Conservation (phyloP, 2,797 vertebrate genomes). For the Microchirus variegatus region DNA sequence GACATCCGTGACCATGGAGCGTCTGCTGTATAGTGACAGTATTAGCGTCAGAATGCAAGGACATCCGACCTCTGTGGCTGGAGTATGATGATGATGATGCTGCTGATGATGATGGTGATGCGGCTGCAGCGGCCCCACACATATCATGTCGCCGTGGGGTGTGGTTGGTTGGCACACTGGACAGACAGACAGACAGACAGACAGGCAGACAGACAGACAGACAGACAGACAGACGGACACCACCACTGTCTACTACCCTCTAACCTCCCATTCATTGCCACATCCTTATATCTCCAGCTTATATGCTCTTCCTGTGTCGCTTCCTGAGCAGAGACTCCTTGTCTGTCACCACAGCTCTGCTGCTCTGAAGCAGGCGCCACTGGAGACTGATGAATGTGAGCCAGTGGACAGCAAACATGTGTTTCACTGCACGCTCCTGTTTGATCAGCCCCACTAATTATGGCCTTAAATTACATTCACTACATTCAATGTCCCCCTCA, state of each 20-base stretch:
- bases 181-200: no score
- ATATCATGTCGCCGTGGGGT: conserved; percentile 68
- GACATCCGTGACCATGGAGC: neutral
- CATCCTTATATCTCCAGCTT: neutral
- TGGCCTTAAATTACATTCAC: neutral
- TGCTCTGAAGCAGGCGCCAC: conserved; percentile 29
- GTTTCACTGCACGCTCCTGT: conserved; percentile 46
- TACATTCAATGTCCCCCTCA: neutral
- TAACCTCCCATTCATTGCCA: conserved; percentile 37
- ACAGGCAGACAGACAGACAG: conserved; percentile 28
- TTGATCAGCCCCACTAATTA: conserved; percentile 30
- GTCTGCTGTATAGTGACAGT: conserved; percentile 2
- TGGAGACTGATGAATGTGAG: conserved; percentile 47
- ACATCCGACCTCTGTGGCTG: conserved; percentile 49
- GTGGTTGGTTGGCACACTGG: conserved; percentile 60
- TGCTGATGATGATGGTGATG: conserved; percentile 11
- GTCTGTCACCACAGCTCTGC: conserved; percentile 44
- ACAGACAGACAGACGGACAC: conserved; percentile 43
- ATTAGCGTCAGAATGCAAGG: conserved; percentile 28
- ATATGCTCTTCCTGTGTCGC: no score
- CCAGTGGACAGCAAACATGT: conserved; percentile 60
- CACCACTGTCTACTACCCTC: conserved; percentile 41
- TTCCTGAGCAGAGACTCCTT: conserved; percentile 2
- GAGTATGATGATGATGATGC: conserved; percentile 55
- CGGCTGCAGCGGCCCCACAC: conserved; percentile 39